Base-by-base conservation (phyloP, 2,888 invertebrate genomes). In the Drosophila leonis region DNA sequence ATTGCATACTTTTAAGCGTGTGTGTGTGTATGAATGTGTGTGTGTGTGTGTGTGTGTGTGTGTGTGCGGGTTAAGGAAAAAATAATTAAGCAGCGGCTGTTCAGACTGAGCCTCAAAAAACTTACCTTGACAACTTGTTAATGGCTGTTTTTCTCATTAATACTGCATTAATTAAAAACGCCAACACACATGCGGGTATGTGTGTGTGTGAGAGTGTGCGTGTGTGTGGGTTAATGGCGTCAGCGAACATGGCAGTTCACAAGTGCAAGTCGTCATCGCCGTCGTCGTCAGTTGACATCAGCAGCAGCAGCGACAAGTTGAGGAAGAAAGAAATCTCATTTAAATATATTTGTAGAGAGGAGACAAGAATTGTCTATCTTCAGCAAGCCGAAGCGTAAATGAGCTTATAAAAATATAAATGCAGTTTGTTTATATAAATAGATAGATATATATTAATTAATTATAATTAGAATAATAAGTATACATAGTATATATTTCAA, bases 101-200 rank as follows among this genome's bases (percentile, higher is more conserved):
- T 54, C 62, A 64, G 57, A 57, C 56, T 51, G 60, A 59, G 66
- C 67, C 66, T 65, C 54, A 49, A 64, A 74, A 69, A 81, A 91
- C 92, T 88, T 91, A 93, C 93, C 93, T 93, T 82, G 93, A 93
- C 85, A 93, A 90, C 90, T 93, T 93, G 91, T 92, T 93, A 88
- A 93, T 92, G 80, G 93, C 93, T 78, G 91, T 92, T 91, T 93
- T 93, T 82, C 93, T 92, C 92, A 93, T 92, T 90, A 93, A 90
- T 87, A 93, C 93, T 91, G 91, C 89, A 92, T 92, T 90, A 87
- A 90, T 90, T 85, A 83, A 90, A 82, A 89, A 71, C 68, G 72
- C 72, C 78, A 66, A 65, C 70, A 69, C 67, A 82, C 73, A 68
- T 71, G 61, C 24, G 56, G 31, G 29, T 51, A 24, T 29, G 29